Evolutionary conservation across 2,888 invertebrate genomes (phyloP).

Genomic region (Protonemura montana): DNA sequence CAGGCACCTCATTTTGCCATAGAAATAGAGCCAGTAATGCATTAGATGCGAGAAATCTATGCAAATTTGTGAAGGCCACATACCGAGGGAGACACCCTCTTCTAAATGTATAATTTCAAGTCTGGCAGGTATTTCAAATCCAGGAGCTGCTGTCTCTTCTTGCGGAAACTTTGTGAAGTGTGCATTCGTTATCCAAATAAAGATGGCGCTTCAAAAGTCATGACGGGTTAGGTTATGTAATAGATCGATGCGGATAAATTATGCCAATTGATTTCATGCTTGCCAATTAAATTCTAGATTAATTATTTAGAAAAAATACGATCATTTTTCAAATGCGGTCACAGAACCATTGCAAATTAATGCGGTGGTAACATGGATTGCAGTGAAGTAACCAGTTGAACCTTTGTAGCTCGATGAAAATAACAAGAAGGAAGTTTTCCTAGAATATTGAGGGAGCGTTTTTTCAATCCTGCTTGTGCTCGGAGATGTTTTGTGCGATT

Average conservation of each 20-base stretch:
- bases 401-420: too few relatives aligned
- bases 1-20: not conserved
- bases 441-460: too few relatives aligned
- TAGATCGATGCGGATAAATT: not conserved
- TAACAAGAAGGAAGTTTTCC: too few relatives aligned
- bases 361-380: not conserved
- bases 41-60: conserved; percentile 20
- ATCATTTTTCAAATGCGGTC: not conserved
- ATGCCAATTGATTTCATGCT: not conserved
- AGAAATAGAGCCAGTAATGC: not conserved
- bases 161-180: not conserved
- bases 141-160: not conserved
- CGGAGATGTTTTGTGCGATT: too few relatives aligned
- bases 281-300: not conserved
- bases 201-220: not conserved
- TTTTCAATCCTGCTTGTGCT: too few relatives aligned
- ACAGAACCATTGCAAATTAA: not conserved
- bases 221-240: not conserved
- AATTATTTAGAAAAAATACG: not conserved
- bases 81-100: not conserved
- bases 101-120: not conserved
- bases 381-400: too few relatives aligned
- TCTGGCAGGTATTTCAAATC: not conserved
- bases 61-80: conserved; percentile 29
- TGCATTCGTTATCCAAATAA: conserved; percentile 12